These are phyloP conservation scores for Bombus sibiricus DNA, from an alignment of 1,140 invertebrate species.

Conservation along the genomic window DNA sequence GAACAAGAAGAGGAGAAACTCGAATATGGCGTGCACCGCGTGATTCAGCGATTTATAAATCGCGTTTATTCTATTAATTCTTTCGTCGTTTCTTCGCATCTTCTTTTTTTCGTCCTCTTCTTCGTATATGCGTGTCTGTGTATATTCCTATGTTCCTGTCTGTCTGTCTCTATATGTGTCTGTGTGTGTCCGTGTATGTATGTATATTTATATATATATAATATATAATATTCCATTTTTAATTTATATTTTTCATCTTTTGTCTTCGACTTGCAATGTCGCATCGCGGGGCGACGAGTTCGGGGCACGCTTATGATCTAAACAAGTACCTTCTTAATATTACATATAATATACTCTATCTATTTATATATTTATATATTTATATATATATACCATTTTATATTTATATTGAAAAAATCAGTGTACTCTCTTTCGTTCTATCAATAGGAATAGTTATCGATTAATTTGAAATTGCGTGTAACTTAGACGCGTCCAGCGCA, in stretches of 20 bases:
- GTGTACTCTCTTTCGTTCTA: constrained; percentile 67
- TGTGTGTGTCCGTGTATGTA: background rate
- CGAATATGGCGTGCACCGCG: constrained; percentile 51
- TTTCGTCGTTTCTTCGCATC: background rate
- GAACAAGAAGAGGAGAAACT: constrained; percentile 29
- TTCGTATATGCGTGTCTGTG: background rate
- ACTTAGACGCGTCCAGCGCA: constrained; percentile 81
- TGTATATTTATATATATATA: constrained; percentile 27
- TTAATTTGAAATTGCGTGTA: constrained; percentile 76
- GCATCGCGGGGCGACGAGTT: constrained; percentile 73
- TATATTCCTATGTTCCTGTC: background rate
- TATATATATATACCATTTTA: constrained; percentile 65
- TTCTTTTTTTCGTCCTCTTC: background rate
- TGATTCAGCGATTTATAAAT: constrained; percentile 42
- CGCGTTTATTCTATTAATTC: background rate
- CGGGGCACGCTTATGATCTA: constrained; percentile 75
- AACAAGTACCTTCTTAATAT: constrained; percentile 75
- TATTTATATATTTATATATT: constrained; percentile 70
- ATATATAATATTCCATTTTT: constrained; percentile 41
- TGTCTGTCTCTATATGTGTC: background rate
- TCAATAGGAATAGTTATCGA: constrained; percentile 65
- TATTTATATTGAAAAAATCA: constrained; percentile 72
- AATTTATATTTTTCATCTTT: constrained; percentile 48
- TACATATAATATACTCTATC: constrained; percentile 68
- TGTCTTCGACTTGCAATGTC: constrained; percentile 57